These are phyloP conservation scores for Ceyx cyanopectus DNA, from an alignment of 2,113 vertebrate species.

Conservation along the genomic window DNA sequence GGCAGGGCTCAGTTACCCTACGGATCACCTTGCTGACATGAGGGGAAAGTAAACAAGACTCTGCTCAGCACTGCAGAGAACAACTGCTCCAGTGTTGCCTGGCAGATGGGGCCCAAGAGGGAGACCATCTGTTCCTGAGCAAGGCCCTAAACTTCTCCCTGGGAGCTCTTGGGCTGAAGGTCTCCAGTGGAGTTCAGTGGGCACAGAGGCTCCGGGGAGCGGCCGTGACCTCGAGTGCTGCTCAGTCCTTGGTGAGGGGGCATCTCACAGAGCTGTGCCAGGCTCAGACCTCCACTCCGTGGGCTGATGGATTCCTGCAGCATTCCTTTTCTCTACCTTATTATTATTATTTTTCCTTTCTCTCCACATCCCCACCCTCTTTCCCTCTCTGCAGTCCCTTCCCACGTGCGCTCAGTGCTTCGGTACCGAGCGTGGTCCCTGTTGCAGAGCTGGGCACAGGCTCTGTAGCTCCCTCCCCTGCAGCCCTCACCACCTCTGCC, in stretches of 20 bases:
- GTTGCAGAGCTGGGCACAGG: background rate
- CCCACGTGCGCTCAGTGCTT: rapidly evolving
- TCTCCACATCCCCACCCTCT: background rate
- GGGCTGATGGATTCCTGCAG: background rate
- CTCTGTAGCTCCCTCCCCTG: background rate
- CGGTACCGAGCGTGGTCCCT: background rate
- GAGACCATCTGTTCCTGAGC: slow-evolving; percentile 41
- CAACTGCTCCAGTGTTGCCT: slow-evolving; percentile 48
- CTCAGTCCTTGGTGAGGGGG: background rate
- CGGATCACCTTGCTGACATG: background rate
- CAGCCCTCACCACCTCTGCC: background rate
- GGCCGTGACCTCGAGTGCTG: background rate
- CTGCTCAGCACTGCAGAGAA: slow-evolving; percentile 29
- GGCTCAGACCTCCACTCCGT: background rate
- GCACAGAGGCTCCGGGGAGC: background rate
- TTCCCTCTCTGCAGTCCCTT: background rate
- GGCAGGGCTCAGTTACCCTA: background rate
- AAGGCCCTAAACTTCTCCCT: background rate
- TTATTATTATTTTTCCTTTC: background rate
- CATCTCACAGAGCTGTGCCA: background rate
- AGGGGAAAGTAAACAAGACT: slow-evolving; percentile 57
- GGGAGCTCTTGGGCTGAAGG: background rate
- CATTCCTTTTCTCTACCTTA: rapidly evolving
- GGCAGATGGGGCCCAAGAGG: slow-evolving; percentile 61
- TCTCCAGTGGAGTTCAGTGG: background rate